Conservation (phyloP, 2,888 invertebrate genomes). For the Prosapia bicincta region DNA sequence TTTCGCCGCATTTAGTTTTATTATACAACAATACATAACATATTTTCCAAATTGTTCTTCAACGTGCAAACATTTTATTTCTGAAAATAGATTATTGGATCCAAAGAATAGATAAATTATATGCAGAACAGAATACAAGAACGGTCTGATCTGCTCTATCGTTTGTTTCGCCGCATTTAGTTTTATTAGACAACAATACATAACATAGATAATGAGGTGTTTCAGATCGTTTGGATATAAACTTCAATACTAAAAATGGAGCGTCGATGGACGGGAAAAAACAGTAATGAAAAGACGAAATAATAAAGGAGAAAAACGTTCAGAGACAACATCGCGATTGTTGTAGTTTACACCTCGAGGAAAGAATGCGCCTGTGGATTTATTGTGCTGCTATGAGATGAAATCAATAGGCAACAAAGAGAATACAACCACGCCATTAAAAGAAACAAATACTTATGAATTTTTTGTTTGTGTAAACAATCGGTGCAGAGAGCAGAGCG, state of each 20-base stretch:
- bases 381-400: background rate
- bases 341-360: background rate
- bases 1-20: no score
- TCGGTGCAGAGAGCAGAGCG: background rate
- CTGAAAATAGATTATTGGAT: no score
- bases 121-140: no score
- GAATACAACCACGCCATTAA: background rate
- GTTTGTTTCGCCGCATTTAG: background rate
- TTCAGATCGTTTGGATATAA: background rate
- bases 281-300: background rate
- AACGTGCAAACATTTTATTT: no score
- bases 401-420: conserved; percentile 2
- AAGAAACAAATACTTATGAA: background rate
- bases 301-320: background rate
- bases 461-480: conserved; percentile 2
- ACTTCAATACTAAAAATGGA: background rate
- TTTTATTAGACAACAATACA: background rate
- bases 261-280: background rate
- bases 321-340: background rate
- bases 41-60: no score
- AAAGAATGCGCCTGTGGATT: background rate
- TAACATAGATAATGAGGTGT: background rate
- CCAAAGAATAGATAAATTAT: no score
- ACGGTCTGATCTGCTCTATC: background rate
- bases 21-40: no score